Base-by-base conservation (phyloP, 1,140 invertebrate genomes). In the Caerostris extrusa region DNA sequence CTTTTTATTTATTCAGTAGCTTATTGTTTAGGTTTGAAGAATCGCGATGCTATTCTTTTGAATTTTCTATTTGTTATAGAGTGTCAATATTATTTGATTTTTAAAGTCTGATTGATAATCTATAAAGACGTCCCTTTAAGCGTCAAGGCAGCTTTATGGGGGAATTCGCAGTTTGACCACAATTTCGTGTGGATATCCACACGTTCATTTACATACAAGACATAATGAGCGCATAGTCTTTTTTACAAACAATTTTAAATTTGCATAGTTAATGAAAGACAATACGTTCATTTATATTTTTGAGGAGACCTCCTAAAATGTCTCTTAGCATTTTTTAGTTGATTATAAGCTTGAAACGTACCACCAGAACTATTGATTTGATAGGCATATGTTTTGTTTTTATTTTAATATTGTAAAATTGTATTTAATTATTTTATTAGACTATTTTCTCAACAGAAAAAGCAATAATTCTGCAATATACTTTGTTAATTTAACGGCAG, bases 251-350 rank as follows among this genome's bases (percentile, higher is more conserved):
- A 61, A 19, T 53, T 77, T 83, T 83, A 61, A 61, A 81, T 92
- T 67, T 86, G 87, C 50, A 71, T 60, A 17, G 8, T 34, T 58
- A 14, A 86, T 89, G 50, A 86, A 92, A 92, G 91, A 92, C 91
- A 67, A 92, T 92, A 34, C 34, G 82, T 69, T 92, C 77, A 14
- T 82, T 71, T 71, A 34, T 77, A 12, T 14, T 64, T 34, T 92
- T 86, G 57, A 92, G 83, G 91, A 92, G 91, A 92, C 50, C 91
- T 64, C 91, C 91, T 92, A 92, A 92, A 92, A 92, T 92, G 82
- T 83, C 91, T 92, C 71, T 77, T 77, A 89, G 61, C 87, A 55
- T 89, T 89, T 53, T n/a, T n/a, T 56, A 8, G 8, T 89, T 71
- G 19, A 55, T 55, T 89, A 71, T 53, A 89, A 89, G 87, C 87